Conservation (phyloP, 2,888 invertebrate species). For the Lepas anatifera region DNA sequence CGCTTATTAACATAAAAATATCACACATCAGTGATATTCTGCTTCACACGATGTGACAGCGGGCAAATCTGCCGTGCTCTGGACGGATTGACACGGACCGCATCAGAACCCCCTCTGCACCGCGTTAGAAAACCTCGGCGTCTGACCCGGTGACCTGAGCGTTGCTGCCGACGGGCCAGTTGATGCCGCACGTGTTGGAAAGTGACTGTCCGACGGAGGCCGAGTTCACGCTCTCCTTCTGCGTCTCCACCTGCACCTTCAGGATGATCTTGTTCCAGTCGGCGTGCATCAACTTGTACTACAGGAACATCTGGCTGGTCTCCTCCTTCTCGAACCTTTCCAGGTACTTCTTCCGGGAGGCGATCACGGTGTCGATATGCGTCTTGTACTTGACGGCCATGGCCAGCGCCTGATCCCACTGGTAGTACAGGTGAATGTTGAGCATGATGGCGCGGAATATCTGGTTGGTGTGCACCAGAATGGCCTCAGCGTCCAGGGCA, state of each 20-base stretch:
- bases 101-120: too few relatives aligned
- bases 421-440: constrained; percentile 52
- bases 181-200: constrained; percentile 6
- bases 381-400: constrained; percentile 58
- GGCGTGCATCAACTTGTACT: constrained; percentile 37
- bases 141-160: background rate
- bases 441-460: constrained; percentile 56
- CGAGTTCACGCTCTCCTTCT: constrained; percentile 29
- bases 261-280: constrained; percentile 39
- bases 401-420: constrained; percentile 48
- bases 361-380: constrained; percentile 58
- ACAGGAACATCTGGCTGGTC: constrained; percentile 43
- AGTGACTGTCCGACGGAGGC: background rate
- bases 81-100: too few relatives aligned
- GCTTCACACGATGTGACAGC: too few relatives aligned
- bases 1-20: too few relatives aligned
- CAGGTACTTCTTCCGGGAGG: constrained; percentile 43
- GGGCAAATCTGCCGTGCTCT: too few relatives aligned
- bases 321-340: constrained; percentile 43
- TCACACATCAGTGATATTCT: too few relatives aligned
- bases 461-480: constrained; percentile 52
- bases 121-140: too few relatives aligned
- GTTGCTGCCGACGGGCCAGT: background rate
- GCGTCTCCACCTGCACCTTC: constrained; percentile 36
- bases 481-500: constrained; percentile 54